phyloP scores from a whole-genome alignment of 23 tunicate species.

The Oikopleura dioica region DNA sequence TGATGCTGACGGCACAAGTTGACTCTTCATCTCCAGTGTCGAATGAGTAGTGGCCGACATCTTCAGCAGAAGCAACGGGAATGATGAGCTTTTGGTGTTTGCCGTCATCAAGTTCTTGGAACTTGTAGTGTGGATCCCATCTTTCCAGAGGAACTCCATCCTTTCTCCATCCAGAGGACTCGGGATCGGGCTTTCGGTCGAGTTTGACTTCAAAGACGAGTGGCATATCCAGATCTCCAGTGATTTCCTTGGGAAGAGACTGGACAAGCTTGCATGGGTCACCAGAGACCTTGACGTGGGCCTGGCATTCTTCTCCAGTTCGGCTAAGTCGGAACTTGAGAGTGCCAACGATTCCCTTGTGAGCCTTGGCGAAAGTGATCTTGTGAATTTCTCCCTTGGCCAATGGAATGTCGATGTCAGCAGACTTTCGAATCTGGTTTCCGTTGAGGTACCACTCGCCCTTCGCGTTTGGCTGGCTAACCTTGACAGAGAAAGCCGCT shows the following conservation, averaged over 20 bases:
- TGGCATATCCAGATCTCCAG: neutral
- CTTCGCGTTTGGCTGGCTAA: neutral
- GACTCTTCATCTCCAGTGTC: constrained; percentile 42
- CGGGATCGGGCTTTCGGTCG: neutral
- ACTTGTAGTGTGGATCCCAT: neutral
- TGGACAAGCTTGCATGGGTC: neutral
- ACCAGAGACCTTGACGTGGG: neutral
- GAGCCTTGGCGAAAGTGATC: neutral
- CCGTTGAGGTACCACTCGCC: neutral
- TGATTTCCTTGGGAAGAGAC: neutral
- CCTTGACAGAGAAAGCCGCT: neutral
- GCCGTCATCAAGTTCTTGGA: constrained; percentile 10
- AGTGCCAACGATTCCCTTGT: neutral
- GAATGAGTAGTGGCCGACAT: constrained; percentile 37
- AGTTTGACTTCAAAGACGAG: neutral
- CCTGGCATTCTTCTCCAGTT: neutral
- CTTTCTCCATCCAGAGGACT: neutral
- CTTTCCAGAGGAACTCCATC: neutral
- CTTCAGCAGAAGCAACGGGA: constrained; percentile 23
- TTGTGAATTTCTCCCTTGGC: neutral
- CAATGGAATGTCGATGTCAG: neutral
- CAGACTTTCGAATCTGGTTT: neutral
- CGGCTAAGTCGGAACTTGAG: neutral
- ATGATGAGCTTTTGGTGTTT: constrained; percentile 24
- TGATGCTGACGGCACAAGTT: constrained; percentile 21